Percentiles rank a stretch among this genome's conserved stretches.
phyloP scores from a whole-genome alignment of 2,797 vertebrate genomes.

The Acanthornis magna region DNA sequence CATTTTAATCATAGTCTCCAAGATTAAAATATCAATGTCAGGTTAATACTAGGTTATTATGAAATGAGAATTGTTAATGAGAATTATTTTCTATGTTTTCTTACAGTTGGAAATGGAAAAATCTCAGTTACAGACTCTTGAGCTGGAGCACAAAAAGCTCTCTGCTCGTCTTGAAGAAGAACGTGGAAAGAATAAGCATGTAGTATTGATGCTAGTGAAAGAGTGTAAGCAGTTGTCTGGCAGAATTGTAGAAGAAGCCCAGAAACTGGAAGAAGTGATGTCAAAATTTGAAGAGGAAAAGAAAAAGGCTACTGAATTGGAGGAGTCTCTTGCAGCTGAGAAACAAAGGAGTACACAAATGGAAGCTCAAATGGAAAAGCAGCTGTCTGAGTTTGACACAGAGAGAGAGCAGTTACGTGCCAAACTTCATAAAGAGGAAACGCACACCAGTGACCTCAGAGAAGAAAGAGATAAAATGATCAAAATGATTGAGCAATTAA shows the following conservation, averaged over 20 bases:
- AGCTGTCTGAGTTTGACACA: conserved; percentile 92
- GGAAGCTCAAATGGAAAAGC: conserved; percentile 98
- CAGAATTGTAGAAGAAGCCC: conserved; percentile 90
- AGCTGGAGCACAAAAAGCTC: conserved; percentile 92
- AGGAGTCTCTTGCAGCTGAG: conserved; percentile 85
- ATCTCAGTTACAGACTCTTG: conserved; percentile 89
- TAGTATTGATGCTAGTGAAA: conserved; percentile 94
- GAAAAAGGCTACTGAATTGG: conserved; percentile 79
- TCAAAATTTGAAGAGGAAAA: conserved; percentile 88
- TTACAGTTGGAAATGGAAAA: conserved; percentile 95
- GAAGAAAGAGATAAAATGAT: conserved; percentile 88
- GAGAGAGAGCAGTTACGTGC: conserved; percentile 93
- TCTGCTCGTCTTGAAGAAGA: conserved; percentile 91
- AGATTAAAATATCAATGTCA: neutral
- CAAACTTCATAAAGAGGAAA: conserved; percentile 89
- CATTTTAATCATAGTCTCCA: neutral
- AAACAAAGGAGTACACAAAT: conserved; percentile 87
- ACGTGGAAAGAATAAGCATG: conserved; percentile 94
- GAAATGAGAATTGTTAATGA: neutral
- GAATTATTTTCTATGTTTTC: conserved; percentile 37
- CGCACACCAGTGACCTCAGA: conserved; percentile 77
- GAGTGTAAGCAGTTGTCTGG: conserved; percentile 95
- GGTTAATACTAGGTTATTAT: neutral
- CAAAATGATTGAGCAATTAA: conserved; percentile 89
- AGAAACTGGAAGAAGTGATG: conserved; percentile 88